Evolutionary conservation across 2,888 invertebrate species (phyloP).

Genomic region (Amiota communis): DNA sequence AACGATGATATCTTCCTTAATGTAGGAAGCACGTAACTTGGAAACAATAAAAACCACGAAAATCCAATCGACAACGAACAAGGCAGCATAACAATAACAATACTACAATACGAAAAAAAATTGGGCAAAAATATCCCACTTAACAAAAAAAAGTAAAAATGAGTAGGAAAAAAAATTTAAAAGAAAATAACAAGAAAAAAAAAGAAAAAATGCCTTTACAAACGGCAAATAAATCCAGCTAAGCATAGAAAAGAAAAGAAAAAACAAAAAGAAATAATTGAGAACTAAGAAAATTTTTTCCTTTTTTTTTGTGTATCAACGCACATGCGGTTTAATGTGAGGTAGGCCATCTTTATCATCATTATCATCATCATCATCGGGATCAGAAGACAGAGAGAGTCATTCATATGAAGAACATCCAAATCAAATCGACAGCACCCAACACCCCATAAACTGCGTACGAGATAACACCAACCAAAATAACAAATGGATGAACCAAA

Average conservation of each 20-base stretch:
- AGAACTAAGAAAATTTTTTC: neutral
- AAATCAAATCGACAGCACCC: conserved; percentile 12
- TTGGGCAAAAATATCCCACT: too few relatives aligned
- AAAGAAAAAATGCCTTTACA: neutral
- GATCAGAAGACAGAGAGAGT: too few relatives aligned
- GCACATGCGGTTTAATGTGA: neutral
- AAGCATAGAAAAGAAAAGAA: neutral
- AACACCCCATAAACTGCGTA: conserved; percentile 23
- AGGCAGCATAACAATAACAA: conserved; percentile 4
- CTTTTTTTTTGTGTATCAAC: conserved; percentile 3
- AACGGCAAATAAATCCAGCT: neutral
- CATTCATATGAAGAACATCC: too few relatives aligned
- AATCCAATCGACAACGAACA: conserved; percentile 11
- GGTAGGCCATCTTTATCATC: too few relatives aligned
- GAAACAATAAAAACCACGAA: conserved; percentile 23
- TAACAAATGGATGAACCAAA: neutral
- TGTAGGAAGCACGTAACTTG: conserved; percentile 11
- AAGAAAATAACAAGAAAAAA: neutral
- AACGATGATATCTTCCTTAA: neutral
- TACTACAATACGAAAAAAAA: neutral
- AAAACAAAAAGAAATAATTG: conserved; percentile 5
- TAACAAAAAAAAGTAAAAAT: neutral
- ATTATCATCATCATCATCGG: too few relatives aligned
- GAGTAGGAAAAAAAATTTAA: neutral
- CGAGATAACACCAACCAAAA: conserved; percentile 41